Evolutionary conservation across 1,140 invertebrate species (phyloP), one percentile per base, ranked within the genome.

Genomic region (Magallana gigas): DNA sequence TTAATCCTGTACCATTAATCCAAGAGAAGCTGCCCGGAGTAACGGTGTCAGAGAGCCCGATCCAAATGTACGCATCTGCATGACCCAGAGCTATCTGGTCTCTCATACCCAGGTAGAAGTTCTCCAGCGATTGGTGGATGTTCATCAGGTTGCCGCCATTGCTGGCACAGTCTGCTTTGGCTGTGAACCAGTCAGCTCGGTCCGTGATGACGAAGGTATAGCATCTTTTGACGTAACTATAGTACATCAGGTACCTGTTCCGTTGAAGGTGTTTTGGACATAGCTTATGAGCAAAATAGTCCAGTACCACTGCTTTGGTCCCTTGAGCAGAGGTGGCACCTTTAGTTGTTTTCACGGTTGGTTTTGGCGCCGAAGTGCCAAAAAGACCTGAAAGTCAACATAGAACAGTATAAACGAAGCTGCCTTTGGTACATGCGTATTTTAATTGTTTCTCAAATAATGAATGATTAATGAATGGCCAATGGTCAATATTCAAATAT

Each of bases 251-350:
- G 23, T 76, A 76, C 23, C 23, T 76, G 68, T 76, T 76, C 12
- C 68, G 68, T 29, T 36, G 23, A 11, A 76, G 68, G 14, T 76
- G 68, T 76, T 76, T 76, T 76, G 68, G 68, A 76, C 68, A 76
- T 76, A 76, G 23, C 14, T 76, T 76, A 76, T 76, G 68, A 11
- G 68, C 68, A 3, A 36, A 36, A 29, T 29, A 29, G 12, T 76
- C 68, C 68, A 76, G 14, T 0, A 36, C 23, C 23, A 76, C 23
- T 8, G 8, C 2, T 62, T 12, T 62, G n/a, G 14, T 18, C 36
- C 68, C 68, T 8, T 18, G 9, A 76, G 9, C 14, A 11, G 68
- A 12, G 12, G 11, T 76, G 8, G 8, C 36, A 29, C 23, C 36
- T 76, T 12, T 76, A 12, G 60, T 62, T 12, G 68, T 76, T 76